Percentiles rank a stretch among this genome's conserved stretches.
Conservation (phyloP, 2,888 invertebrate species). For the Punctoribates punctum region DNA sequence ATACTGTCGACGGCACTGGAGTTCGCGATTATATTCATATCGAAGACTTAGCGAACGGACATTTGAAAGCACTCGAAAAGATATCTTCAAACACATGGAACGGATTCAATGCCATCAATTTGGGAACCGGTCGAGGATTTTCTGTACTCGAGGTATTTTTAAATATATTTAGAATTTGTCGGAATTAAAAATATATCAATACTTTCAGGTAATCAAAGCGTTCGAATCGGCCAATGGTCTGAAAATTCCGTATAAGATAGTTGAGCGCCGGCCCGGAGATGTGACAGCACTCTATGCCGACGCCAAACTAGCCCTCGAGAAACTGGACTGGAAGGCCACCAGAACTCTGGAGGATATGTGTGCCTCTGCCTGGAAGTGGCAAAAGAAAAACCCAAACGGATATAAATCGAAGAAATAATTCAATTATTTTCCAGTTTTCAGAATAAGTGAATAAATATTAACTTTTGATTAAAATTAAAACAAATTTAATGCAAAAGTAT, state of each 20-base stretch:
- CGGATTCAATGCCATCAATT: slow-evolving; percentile 68
- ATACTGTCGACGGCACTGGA: slow-evolving; percentile 80
- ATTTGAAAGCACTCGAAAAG: slow-evolving; percentile 49
- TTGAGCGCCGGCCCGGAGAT: slow-evolving; percentile 74
- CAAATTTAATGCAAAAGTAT: no score
- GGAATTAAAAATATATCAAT: no score
- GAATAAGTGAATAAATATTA: no score
- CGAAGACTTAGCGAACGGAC: slow-evolving; percentile 80
- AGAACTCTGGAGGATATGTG: slow-evolving; percentile 77
- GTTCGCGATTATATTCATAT: slow-evolving; percentile 84
- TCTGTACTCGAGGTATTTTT: slow-evolving; percentile 72
- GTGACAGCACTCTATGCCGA: slow-evolving; percentile 80
- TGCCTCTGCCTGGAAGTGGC: slow-evolving; percentile 85
- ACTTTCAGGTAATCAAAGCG: slow-evolving; percentile 61
- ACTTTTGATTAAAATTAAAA: no score
- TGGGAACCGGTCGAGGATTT: slow-evolving; percentile 71
- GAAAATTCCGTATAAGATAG: slow-evolving; percentile 68
- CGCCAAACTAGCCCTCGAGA: slow-evolving; percentile 67
- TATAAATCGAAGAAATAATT: slow-evolving; percentile 13
- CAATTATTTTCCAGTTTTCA: no score
- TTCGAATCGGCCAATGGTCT: slow-evolving; percentile 73
- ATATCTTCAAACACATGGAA: not conserved
- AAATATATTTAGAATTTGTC: no score
- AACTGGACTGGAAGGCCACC: slow-evolving; percentile 79
- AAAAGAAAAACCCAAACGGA: slow-evolving; percentile 66